Base-by-base conservation (phyloP, 1,140 invertebrate species). In the Lineus longissimus region DNA sequence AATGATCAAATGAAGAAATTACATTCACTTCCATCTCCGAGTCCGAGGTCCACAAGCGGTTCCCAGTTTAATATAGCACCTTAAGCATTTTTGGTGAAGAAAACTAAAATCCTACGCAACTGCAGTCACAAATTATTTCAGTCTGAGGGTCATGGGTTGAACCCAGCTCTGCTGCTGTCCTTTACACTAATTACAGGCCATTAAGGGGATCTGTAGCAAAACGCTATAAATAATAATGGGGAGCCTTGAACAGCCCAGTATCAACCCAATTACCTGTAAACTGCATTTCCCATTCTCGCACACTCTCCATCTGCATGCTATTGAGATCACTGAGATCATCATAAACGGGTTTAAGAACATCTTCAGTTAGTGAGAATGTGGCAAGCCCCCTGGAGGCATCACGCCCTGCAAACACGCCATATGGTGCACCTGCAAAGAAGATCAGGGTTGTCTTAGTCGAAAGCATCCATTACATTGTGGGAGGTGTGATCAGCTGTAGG, bases 281-380 rank as follows among this genome's bases (percentile, higher is more conserved):
- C 79, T 98, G 95, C 83, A 91, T 90, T 80, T 97, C 94, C 96
- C 95, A 98, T 83, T 98, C 95, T 69, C 86, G 86, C 0, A 97
- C 88, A 64, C 79, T 81, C 43, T 85, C 84, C 83, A 86, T 85
- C 68, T 87, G 82, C 81, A 89, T 87, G 7, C 88, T 87, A 72
- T 89, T 91, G 13, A 98, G 86, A 82, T 98, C 95, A 81, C 92
- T 94, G 7, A 98, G 84, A 81, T 98, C 95, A 86, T 98, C 95
- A 84, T 95, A 96, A 65, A 91, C 91, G 68, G 93, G 90, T 58
- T 73, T 73, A 33, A 90, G 87, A 54, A 88, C 85, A 59, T 87
- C 87, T n/a, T 97, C 89, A 47, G 66, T 57, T 33, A 83, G 63
- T 1, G 80, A 81, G 82, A 98, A 98, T 66, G 91, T 96, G 25